Conservation (phyloP, 2,888 invertebrate genomes). For the Athalia circularis region DNA sequence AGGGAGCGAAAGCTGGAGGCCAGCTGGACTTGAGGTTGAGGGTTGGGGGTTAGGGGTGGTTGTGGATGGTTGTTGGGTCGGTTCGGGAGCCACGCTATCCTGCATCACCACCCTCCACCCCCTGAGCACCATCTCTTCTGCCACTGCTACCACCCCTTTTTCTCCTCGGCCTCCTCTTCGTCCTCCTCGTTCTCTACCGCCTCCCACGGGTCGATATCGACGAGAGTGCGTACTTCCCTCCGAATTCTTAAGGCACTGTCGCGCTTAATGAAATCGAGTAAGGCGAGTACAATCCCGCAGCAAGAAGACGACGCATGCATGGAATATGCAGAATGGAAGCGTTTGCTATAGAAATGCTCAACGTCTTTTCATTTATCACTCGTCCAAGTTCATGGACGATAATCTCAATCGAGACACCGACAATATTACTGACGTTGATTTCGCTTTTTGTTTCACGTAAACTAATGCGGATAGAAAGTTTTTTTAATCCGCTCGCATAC, state of each 20-base stretch:
- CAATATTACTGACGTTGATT: no score
- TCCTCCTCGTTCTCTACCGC: slow-evolving; percentile 46
- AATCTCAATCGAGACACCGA: no score
- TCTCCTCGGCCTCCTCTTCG: slow-evolving; percentile 38
- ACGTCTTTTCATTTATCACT: no score
- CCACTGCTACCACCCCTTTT: slow-evolving; percentile 63
- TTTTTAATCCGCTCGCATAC: no score
- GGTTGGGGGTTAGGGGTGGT: not conserved
- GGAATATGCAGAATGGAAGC: slow-evolving; percentile 8
- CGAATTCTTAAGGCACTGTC: slow-evolving; percentile 49
- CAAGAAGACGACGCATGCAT: slow-evolving; percentile 4
- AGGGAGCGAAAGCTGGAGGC: slow-evolving; percentile 39
- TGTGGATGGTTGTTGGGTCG: slow-evolving; percentile 41
- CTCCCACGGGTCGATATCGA: slow-evolving; percentile 67
- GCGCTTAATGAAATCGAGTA: slow-evolving; percentile 35
- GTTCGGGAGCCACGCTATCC: slow-evolving; percentile 46
- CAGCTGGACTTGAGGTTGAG: slow-evolving; percentile 18
- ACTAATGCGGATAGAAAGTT: no score
- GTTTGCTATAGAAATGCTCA: not conserved
- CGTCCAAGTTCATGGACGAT: no score
- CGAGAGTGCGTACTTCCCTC: slow-evolving; percentile 68
- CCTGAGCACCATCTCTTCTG: slow-evolving; percentile 9
- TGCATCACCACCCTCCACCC: not conserved
- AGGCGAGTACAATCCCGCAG: not conserved
- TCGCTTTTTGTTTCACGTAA: no score